phyloP scores from a whole-genome alignment of 2,797 vertebrate species.

The Spinibarbus caldwelli region DNA sequence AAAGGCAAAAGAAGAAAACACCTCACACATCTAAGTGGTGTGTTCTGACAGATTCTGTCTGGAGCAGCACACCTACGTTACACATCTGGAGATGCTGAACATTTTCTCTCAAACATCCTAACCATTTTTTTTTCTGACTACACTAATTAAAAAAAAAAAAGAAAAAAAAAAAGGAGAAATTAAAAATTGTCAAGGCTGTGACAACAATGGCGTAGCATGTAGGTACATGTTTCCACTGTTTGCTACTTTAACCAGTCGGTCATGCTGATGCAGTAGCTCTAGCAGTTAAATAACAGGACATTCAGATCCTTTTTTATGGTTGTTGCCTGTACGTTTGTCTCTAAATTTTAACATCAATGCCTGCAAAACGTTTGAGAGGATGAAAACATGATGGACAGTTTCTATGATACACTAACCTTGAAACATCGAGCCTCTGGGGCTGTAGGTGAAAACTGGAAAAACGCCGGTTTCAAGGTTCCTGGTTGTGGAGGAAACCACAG shows the following conservation, averaged over 20 bases:
- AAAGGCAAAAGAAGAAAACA: conserved; percentile 53
- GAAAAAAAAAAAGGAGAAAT: conserved; percentile 29
- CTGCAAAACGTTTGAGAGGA: conserved; percentile 58
- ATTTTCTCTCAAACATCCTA: conserved; percentile 44
- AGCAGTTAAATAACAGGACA: conserved; percentile 70
- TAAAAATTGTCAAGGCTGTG: conserved; percentile 35
- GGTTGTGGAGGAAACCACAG: not conserved
- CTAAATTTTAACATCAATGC: conserved; percentile 62
- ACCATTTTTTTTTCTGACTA: conserved; percentile 30
- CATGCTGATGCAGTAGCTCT: conserved; percentile 48
- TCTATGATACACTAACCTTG: conserved; percentile 35
- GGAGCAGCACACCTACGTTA: conserved; percentile 21
- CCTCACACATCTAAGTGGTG: conserved; percentile 47
- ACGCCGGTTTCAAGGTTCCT: conserved; percentile 7
- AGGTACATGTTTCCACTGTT: conserved; percentile 45
- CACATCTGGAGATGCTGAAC: conserved; percentile 26
- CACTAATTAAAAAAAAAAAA: too few relatives aligned
- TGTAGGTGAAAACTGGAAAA: conserved; percentile 26
- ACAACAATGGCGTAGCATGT: conserved; percentile 4
- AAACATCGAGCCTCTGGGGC: conserved; percentile 19
- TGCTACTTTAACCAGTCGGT: conserved; percentile 63
- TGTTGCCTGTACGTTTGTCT: too few relatives aligned
- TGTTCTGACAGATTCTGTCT: conserved; percentile 30
- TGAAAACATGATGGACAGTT: conserved; percentile 35
- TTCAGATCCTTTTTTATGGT: conserved; percentile 59